phyloP scores from a whole-genome alignment of 2,113 vertebrate genomes.

The Cathartes aura region DNA sequence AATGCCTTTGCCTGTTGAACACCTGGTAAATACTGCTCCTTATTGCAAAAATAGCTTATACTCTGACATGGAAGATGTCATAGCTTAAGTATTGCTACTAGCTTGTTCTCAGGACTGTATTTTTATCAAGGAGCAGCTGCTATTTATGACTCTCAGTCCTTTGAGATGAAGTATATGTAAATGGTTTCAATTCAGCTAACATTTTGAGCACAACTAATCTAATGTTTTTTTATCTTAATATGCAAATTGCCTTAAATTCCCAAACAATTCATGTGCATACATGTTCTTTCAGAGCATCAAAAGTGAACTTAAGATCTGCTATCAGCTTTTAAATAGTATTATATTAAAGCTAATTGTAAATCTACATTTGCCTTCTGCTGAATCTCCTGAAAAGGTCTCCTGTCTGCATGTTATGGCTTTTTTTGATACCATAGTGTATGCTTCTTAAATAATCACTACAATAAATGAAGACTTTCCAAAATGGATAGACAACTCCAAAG shows the following conservation, averaged over 20 bases:
- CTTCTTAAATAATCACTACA: constrained; percentile 54
- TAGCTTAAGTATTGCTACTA: constrained; percentile 59
- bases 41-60: constrained; percentile 59
- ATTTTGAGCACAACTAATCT: constrained; percentile 46
- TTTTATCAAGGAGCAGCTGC: constrained; percentile 64
- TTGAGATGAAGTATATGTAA: constrained; percentile 55
- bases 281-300: constrained; percentile 31
- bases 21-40: constrained; percentile 59
- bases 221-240: constrained; percentile 39
- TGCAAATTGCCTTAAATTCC: constrained; percentile 68
- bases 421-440: constrained; percentile 66
- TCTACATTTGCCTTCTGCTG: constrained; percentile 65
- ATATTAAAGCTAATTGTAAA: constrained; percentile 71
- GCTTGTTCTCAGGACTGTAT: constrained; percentile 65
- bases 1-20: constrained; percentile 55
- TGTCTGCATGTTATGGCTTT: constrained; percentile 47
- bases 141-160: constrained; percentile 61
- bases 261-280: background rate
- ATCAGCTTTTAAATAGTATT: constrained; percentile 58
- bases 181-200: constrained; percentile 44
- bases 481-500: constrained; percentile 39
- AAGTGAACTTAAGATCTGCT: constrained; percentile 40
- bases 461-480: constrained; percentile 64
- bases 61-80: constrained; percentile 60
- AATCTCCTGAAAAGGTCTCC: constrained; percentile 51